A percentile compares a stretch with the other conserved stretches of the same genome.
Conservation (phyloP, 2,113 vertebrate genomes). For the Eonycteris spelaea region DNA sequence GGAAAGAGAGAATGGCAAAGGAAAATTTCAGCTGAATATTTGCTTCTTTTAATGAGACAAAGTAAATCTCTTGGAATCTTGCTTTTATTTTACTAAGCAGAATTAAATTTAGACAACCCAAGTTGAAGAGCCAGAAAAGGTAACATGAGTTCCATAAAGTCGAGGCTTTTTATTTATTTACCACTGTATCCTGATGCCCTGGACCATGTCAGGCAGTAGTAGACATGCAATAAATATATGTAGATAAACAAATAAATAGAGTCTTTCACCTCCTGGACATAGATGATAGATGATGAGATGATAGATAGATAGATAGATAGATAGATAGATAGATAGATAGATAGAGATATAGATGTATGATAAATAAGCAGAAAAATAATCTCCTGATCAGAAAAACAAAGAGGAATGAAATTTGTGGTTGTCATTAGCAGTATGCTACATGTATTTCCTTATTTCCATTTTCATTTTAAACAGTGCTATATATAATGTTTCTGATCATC, state of each 20-base stretch:
- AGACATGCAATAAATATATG: background rate
- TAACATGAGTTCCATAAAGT: background rate
- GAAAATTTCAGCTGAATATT: background rate
- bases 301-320: no score
- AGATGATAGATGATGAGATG: no score
- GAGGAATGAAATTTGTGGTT: background rate
- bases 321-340: no score
- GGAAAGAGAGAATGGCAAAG: background rate
- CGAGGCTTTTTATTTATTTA: background rate
- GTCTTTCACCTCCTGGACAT: no score
- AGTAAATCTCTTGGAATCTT: background rate
- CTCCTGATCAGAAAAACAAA: background rate
- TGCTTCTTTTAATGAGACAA: background rate
- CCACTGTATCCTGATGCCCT: fast-evolving
- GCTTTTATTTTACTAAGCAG: background rate
- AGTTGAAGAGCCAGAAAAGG: background rate
- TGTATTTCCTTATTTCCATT: background rate
- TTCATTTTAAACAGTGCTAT: background rate
- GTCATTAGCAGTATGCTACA: no score
- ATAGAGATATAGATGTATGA: no score
- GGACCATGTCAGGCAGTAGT: background rate
- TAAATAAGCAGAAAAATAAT: no score
- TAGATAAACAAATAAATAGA: no score
- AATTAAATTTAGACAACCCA: background rate
- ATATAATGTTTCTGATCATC: background rate